phyloP scores from a whole-genome alignment of 2,888 invertebrate species.

The Rosalia funebris region DNA sequence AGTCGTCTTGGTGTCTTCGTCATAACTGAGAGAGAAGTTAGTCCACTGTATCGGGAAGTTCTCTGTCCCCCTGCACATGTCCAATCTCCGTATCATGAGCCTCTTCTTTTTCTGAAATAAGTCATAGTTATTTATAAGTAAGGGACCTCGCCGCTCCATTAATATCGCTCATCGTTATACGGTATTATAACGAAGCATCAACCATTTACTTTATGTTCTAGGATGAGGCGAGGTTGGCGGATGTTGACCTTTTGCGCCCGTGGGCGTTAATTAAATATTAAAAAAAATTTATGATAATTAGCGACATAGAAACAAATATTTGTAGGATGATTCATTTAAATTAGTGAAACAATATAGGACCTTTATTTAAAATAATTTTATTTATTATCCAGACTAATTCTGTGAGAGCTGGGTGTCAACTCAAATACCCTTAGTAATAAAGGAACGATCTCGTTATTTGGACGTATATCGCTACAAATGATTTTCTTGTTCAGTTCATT shows the following conservation, averaged over 20 bases:
- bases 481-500: no score
- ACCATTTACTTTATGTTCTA: constrained; percentile 43
- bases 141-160: constrained; percentile 54
- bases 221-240: not conserved
- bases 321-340: no score
- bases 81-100: constrained; percentile 44
- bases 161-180: constrained; percentile 56
- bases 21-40: constrained; percentile 11
- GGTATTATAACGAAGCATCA: constrained; percentile 50
- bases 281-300: not conserved
- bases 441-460: no score
- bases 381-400: no score
- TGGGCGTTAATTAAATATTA: not conserved
- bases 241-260: not conserved
- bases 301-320: no score
- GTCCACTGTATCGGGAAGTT: constrained; percentile 34
- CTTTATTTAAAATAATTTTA: no score
- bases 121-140: constrained; percentile 55
- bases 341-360: no score
- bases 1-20: constrained; percentile 26
- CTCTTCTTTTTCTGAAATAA: constrained; percentile 50
- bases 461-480: no score
- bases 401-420: no score
- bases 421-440: no score
- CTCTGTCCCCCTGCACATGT: constrained; percentile 47